Evolutionary conservation across 2,888 invertebrate species (phyloP), one percentile per base, ranked within the genome.

Genomic region (Pammene aurita): DNA sequence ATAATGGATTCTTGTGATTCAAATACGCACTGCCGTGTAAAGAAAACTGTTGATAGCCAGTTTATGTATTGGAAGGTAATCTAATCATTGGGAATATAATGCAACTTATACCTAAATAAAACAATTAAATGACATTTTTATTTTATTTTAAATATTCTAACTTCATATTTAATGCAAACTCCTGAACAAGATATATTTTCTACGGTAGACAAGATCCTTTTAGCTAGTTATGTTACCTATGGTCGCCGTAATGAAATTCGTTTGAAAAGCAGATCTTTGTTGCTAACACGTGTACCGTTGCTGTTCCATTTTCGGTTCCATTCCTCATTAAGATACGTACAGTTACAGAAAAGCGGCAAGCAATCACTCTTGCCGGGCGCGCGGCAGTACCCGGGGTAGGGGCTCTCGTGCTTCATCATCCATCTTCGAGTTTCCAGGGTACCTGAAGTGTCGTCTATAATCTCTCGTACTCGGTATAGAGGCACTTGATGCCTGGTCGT

Each of bases 311-410:
- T 46, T 79, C 68, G 72, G 10, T 79, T 73, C 89, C 89, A 91
- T 71, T 81, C 76, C 69, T 83, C 71, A 1, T 34, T 71, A 0
- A 92, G 75, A 65, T 76, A 80, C 0, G 81, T 68, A 68, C 92
- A 92, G 71, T 92, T 85, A 60, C 92, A 92, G 0, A 92, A 74
- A 0, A 78, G 41, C 6, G 87, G 85, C 1, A 83, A 6, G 57
- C 92, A 92, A 2, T 56, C 48, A 0, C 60, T 73, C 35, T 82
- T 83, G 4, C 86, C 90, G 0, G 91, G 91, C 0, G 84, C 79
- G 35, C 90, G 78, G 61, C 92, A 92, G 72, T 90, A 92, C 0
- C 92, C 92, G 0, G 92, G 92, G 65, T 80, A 92, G 0, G 92
- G 92, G 0, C 81, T 76, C 76, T 90, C 90, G 2, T 80, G 79